Evolutionary conservation across 2,888 invertebrate genomes (phyloP), one percentile per base, ranked within the genome.

Genomic region (Ectemnius cavifrons): DNA sequence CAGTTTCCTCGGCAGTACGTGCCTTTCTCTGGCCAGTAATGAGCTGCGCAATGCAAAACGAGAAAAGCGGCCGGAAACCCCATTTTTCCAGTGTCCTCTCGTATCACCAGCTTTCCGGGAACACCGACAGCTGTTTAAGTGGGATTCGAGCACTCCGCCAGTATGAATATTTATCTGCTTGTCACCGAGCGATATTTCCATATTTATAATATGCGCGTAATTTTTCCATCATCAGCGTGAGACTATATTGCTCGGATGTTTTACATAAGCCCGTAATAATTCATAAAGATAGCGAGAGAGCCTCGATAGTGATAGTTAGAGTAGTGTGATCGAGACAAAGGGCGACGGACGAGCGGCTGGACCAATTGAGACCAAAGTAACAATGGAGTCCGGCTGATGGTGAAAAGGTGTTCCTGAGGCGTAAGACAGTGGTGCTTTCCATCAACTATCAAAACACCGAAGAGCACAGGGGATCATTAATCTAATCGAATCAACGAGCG

Each of bases 401-500:
- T 47, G n/a, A 11, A 37, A 61, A 27, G 61, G 61, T 27, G 28
- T 28, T 56, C 18, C 47, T 8, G 37, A 23, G 47, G 52, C 52
- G 52, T 52, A 52, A 52, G 52, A 52, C 52, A 52, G 52, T 68
- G 70, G 57, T 71, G 77, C 76, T 77, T 80, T 80, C 63, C 75
- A 80, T 73, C 72, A 63, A 27, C 69, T 49, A 76, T 58, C 77
- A 67, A 78, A 78, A 80, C 74, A 81, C 79, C 37, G 73, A 76
- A 77, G 77, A 77, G 78, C 70, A 65, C 60, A 27, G 28, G 75
- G 65, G 82, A 84, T 77, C 88, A 90, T 90, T 84, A 87, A 90
- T 89, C 89, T 89, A 82, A 72, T 47, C 65, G 78, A 74, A 84
- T 84, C 87, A 86, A 89, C 87, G 87, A 89, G 87, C 81, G 11